These are phyloP conservation scores for Cololabis saira DNA, from an alignment of 2,113 vertebrate species.

Conservation along the genomic window DNA sequence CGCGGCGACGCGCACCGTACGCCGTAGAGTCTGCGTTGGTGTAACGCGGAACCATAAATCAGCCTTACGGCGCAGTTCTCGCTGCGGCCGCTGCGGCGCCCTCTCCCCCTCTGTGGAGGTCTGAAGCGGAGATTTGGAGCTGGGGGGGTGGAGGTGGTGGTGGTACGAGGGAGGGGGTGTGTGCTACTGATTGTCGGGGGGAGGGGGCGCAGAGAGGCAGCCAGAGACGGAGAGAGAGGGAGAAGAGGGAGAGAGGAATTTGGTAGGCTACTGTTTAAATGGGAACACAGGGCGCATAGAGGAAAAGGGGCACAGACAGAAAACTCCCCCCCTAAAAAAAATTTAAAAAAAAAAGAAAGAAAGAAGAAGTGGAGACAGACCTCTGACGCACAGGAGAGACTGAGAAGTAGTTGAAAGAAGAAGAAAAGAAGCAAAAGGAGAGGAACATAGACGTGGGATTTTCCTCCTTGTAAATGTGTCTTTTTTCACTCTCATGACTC, in stretches of 20 bases:
- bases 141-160: conserved; percentile 28
- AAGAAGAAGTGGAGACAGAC: conserved; percentile 52
- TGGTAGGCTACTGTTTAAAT: conserved; percentile 49
- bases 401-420: conserved; percentile 22
- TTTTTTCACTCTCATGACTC: conserved; percentile 59
- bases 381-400: conserved; percentile 51
- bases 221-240: conserved; percentile 30
- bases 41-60: too few species aligned
- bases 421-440: conserved; percentile 5
- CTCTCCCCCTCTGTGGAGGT: conserved; percentile 21
- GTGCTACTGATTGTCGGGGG: conserved; percentile 53
- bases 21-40: too few species aligned
- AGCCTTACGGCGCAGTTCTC: conserved; percentile 37
- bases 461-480: conserved; percentile 21
- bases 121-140: conserved; percentile 46
- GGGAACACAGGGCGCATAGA: conserved; percentile 55
- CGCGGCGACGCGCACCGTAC: too few species aligned
- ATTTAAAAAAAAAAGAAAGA: background rate
- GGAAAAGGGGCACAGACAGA: conserved; percentile 47
- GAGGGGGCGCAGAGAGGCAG: conserved; percentile 11
- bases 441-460: conserved; percentile 20
- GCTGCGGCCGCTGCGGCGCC: conserved; percentile 39
- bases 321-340: background rate
- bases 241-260: conserved; percentile 48
- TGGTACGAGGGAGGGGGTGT: conserved; percentile 25